Conservation (phyloP, 2,888 invertebrate species). For the Andrena fulva region DNA sequence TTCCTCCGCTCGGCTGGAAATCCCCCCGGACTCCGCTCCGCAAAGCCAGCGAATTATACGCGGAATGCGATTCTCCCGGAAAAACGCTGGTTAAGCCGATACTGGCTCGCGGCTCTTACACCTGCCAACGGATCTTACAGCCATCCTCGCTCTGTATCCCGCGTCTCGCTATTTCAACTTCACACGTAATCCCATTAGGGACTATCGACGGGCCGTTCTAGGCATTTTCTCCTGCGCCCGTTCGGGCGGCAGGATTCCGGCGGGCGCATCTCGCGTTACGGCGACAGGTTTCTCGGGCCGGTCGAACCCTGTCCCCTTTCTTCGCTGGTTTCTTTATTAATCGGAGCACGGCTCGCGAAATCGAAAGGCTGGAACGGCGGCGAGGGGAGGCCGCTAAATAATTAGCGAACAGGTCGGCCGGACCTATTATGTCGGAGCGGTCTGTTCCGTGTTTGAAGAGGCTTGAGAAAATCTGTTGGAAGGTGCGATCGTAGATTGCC, state of each 20-base stretch:
- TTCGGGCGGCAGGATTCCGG: conserved; percentile 18
- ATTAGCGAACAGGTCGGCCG: neutral
- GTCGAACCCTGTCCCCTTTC: neutral
- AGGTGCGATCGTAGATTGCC: conserved; percentile 41
- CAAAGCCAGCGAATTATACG: conserved; percentile 24
- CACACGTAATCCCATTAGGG: conserved; percentile 56
- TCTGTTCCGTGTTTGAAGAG: conserved; percentile 47
- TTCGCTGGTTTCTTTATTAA: neutral
- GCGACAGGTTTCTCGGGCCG: conserved; percentile 1
- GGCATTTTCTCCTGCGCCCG: conserved; percentile 36
- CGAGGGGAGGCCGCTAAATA: neutral
- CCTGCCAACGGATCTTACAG: conserved; percentile 1
- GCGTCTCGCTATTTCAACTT: conserved; percentile 36
- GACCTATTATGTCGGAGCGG: neutral
- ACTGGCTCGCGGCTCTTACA: conserved; percentile 26
- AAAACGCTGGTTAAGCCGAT: conserved; percentile 12
- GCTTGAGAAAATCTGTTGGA: conserved; percentile 51
- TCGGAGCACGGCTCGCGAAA: no score
- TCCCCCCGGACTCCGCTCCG: neutral
- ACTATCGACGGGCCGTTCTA: conserved; percentile 48
- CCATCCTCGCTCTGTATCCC: conserved; percentile 19
- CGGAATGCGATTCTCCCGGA: conserved; percentile 11
- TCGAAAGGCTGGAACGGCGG: neutral
- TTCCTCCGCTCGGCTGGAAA: conserved; percentile 19
- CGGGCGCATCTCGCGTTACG: neutral